Base-by-base conservation (phyloP, 2,888 invertebrate genomes). In the Tetranychus piercei region DNA sequence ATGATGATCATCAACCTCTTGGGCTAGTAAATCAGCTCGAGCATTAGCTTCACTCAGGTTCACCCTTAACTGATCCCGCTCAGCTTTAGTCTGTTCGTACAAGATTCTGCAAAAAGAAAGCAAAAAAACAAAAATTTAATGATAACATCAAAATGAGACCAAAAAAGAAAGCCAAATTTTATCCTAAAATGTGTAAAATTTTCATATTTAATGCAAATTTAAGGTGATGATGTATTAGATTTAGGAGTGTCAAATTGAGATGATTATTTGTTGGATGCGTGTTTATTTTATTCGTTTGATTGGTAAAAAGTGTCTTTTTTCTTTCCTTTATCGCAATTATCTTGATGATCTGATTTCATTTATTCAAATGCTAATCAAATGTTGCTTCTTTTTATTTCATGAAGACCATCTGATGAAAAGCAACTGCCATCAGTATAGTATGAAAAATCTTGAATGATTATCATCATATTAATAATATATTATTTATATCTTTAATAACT, bases 1-100 rank as follows among this genome's bases (percentile, higher is more conserved):
- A 81, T 94, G 92, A 79, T 90, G 88, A 80, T 94, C 94, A 81
- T 95, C 94, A 1, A 93, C 90, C 82, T 94, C 71, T 71, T 71
- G 71, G 34, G 71, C 71, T 15, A 71, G 34, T 20, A 71, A 34
- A 71, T 71, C 71, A 0, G 91, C 90, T 78, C 93, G 86, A 75
- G 88, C 86, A 81, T 93, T 92, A 0, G 92, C 91, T 81, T 92
- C 92, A 23, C 86, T 84, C 22, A 93, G 87, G 80, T 92, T 92
- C 15, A 85, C 83, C 77, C 88, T 88, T 66, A 94, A 83, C 81
- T 93, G 93, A 79, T 90, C 89, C 74, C 91, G 87, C 81, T 94
- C 94, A 45, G 87, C 87, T 73, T 85, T 85, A 79, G 89, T 83
- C 79, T 89, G 89, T 75, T 89, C 88, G 79, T 88, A 80, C 15